Base-by-base conservation (phyloP, 2,113 vertebrate genomes). In the Vireo altiloquus region DNA sequence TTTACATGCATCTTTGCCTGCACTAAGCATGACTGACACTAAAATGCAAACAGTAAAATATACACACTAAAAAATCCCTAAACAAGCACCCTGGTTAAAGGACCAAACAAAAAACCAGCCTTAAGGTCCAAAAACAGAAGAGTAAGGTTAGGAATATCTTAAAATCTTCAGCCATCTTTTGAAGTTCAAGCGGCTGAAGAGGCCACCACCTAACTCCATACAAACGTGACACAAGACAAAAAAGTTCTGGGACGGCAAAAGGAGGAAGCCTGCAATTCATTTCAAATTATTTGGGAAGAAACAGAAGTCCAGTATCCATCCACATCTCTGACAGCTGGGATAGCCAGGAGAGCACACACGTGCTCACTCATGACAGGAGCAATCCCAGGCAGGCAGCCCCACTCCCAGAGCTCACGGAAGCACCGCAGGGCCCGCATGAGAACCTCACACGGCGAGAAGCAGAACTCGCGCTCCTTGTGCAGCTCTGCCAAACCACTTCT, bases 401-500 rank as follows among this genome's bases (percentile, higher is more conserved):
- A 0, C 4, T 33, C 3, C 11, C 52, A 25, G 21, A 54, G 66
- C 53, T 56, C 4, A 1, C 4, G 14, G 15, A 75, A 20, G 14
- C 27, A 14, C 18, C 2, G 0, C 24, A 22, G 19, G 17, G 14
- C 14, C 49, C 19, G 2, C 13, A 28, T 0, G 0, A 74, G 46
- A 46, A 12, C 10, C 49, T 21, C 59, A 23, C 4, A 1, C 49
- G 3, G 13, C 2, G 15, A 64, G 52, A 68, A 79, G 23, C 25
- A 10, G 21, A 60, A 46, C 37, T 33, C 10, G 1, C 0, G 7
- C 0, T 1, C 0, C 0, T 5, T 10, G 22, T 1, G 13, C 39
- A 46, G 37, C 74, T 15, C 78, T 6, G 24, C 49, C 8, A 7
- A 70, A 18, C 9, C 39, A 12, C 42, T 64, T 27, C 1, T 35